Evolutionary conservation across 2,113 vertebrate genomes (phyloP).

Genomic region (Peromyscus californicus): DNA sequence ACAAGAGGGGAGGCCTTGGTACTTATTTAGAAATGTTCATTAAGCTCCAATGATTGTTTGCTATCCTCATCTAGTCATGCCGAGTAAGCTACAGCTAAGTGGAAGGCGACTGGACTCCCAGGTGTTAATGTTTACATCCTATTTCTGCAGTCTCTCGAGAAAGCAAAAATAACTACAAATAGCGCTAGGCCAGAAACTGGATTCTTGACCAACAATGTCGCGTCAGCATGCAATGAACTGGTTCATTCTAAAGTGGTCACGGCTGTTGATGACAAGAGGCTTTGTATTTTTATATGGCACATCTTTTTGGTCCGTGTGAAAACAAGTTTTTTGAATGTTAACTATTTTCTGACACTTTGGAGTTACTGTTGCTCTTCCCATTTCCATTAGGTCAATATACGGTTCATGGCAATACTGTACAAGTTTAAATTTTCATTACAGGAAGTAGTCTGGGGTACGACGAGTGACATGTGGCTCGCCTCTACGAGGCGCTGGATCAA

Average conservation of each 20-base stretch:
- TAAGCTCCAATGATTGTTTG: slow-evolving; percentile 93
- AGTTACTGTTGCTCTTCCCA: slow-evolving; percentile 92
- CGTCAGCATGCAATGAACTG: slow-evolving; percentile 93
- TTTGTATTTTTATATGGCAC: slow-evolving; percentile 95
- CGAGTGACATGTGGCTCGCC: slow-evolving; percentile 99
- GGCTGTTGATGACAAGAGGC: slow-evolving; percentile 91
- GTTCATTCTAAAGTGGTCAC: slow-evolving; percentile 91
- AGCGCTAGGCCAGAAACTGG: slow-evolving; percentile 93
- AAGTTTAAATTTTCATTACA: slow-evolving; percentile 93
- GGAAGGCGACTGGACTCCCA: slow-evolving; percentile 92
- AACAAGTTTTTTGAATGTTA: slow-evolving; percentile 93
- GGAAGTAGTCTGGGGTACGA: slow-evolving; percentile 99
- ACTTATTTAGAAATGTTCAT: slow-evolving; percentile 91
- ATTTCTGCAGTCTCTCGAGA: slow-evolving; percentile 92
- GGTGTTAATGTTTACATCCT: slow-evolving; percentile 93
- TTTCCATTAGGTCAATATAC: slow-evolving; percentile 89
- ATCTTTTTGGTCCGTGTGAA: slow-evolving; percentile 95
- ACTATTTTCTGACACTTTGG: slow-evolving; percentile 92
- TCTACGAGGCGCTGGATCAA: slow-evolving; percentile 97
- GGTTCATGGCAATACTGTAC: slow-evolving; percentile 94
- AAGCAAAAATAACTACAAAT: slow-evolving; percentile 95
- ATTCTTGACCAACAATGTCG: slow-evolving; percentile 91
- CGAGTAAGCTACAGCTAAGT: slow-evolving; percentile 93
- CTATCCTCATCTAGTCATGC: slow-evolving; percentile 95
- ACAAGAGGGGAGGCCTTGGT: slow-evolving; percentile 89